phyloP scores from a whole-genome alignment of 2,888 invertebrate genomes.

The Clostera curtula region DNA sequence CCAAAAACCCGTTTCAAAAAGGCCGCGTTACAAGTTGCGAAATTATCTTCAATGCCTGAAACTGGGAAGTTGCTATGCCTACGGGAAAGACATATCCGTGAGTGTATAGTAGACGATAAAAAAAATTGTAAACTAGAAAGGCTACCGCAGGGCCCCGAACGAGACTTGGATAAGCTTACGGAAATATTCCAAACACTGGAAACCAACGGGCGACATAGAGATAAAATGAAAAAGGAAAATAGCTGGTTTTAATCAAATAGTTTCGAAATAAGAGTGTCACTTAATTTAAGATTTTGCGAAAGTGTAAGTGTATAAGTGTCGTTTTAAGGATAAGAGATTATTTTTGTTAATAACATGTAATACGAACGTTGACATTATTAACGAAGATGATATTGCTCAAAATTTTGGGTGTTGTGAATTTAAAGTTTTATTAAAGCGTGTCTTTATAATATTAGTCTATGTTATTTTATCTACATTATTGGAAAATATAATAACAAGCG shows the following conservation, averaged over 20 bases:
- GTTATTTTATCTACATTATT: too few species aligned
- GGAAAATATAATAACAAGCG: too few species aligned
- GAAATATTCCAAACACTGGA: constrained; percentile 64
- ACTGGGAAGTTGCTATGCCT: constrained; percentile 59
- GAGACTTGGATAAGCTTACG: constrained; percentile 51
- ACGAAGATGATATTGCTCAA: constrained; percentile 59
- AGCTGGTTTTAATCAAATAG: constrained; percentile 54
- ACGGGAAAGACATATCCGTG: constrained; percentile 48
- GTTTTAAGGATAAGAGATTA: constrained; percentile 34
- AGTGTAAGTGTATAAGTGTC: constrained; percentile 33
- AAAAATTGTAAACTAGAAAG: constrained; percentile 40
- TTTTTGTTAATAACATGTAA: constrained; percentile 48
- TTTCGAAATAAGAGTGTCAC: constrained; percentile 34
- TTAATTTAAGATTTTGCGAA: constrained; percentile 29
- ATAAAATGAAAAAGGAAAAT: constrained; percentile 62
- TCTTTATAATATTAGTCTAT: constrained; percentile 22
- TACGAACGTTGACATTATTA: constrained; percentile 33
- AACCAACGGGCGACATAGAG: constrained; percentile 52
- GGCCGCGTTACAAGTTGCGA: constrained; percentile 57
- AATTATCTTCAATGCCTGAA: constrained; percentile 50
- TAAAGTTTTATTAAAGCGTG: constrained; percentile 56
- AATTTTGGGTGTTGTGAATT: constrained; percentile 40
- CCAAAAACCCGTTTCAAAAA: constrained; percentile 62
- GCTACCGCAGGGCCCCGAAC: constrained; percentile 46
- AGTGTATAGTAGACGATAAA: constrained; percentile 34